A percentile compares a stretch with the other conserved stretches of the same genome.
Conservation (phyloP, 2,888 invertebrate genomes). For the Torymus auratus region DNA sequence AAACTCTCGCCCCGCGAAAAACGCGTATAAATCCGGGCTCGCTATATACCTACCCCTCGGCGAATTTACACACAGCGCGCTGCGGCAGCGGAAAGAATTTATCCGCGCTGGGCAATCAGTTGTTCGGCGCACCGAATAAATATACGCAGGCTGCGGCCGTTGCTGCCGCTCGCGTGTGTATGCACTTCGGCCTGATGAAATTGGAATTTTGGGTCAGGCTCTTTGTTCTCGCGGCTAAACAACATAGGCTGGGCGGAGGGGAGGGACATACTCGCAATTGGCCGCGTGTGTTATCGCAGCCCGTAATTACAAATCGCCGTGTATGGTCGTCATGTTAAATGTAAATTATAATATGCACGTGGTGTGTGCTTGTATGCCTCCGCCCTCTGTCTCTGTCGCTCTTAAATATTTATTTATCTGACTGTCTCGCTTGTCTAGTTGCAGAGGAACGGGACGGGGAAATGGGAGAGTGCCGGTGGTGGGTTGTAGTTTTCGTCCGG, state of each 20-base stretch:
- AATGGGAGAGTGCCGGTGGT: too few relatives aligned
- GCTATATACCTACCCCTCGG: too few relatives aligned
- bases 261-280: constrained; percentile 19
- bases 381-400: too few relatives aligned
- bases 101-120: constrained; percentile 19
- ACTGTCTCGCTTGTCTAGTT: too few relatives aligned
- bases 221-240: constrained; percentile 33
- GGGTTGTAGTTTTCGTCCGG: not conserved
- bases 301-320: constrained; percentile 44
- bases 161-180: not conserved
- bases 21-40: too few relatives aligned
- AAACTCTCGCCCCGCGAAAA: too few relatives aligned
- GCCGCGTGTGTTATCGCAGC: constrained; percentile 23
- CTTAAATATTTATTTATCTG: too few relatives aligned
- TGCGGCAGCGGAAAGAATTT: not conserved
- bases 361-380: not conserved
- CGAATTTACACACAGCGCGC: too few relatives aligned
- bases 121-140: constrained; percentile 42
- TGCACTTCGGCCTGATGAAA: constrained; percentile 21
- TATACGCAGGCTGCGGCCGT: constrained; percentile 5
- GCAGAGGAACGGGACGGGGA: too few relatives aligned
- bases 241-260: not conserved
- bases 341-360: constrained; percentile 42
- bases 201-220: constrained; percentile 44
- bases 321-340: constrained; percentile 14